Evolutionary conservation across 2,888 invertebrate genomes (phyloP), one percentile per base, ranked within the genome.

Genomic region (Watsonalla binaria): DNA sequence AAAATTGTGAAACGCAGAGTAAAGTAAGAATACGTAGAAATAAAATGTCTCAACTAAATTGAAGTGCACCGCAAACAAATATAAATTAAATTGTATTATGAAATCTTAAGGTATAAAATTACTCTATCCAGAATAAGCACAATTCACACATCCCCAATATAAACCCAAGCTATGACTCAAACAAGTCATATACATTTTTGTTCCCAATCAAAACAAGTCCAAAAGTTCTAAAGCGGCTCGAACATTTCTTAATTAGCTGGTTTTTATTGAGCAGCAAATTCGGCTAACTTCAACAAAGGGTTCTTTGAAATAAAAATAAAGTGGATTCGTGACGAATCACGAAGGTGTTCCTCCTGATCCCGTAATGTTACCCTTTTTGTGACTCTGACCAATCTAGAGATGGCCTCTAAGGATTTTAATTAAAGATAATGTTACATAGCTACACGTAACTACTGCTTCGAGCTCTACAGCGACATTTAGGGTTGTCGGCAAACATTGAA

Each of bases 251-350:
- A 90, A 89, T 90, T 90, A 89, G 85, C 76, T 77, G 75, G 76
- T 84, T 89, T 89, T 89, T 86, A 86, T 84, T 82, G 78, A 74
- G 81, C 83, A 82, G 85, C 89, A 88, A 89, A 89, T 90, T 90
- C 89, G 82, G 87, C 88, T 86, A 88, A 80, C 82, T 80, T 77
- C 71, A 82, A 89, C 89, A 90, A 90, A 87, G 84, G 85, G 71
- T 76, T 80, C 86, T 80, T 75, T 84, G 80, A 84, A 87, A 88
- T 85, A 89, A 89, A 85, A 90, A 84, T 85, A 88, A 89, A 86
- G 79, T 79, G 81, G 82, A 78, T 77, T 86, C 89, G 89, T 90
- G 90, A 90, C 90, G 90, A 89, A 90, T 90, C 87, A 78, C 72
- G 74, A 78, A 82, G 86, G 86, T 87, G 88, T 88, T 89, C 85